These are phyloP conservation scores for Papilio dardanus DNA, from an alignment of 1,140 invertebrate genomes.

Conservation along the genomic window DNA sequence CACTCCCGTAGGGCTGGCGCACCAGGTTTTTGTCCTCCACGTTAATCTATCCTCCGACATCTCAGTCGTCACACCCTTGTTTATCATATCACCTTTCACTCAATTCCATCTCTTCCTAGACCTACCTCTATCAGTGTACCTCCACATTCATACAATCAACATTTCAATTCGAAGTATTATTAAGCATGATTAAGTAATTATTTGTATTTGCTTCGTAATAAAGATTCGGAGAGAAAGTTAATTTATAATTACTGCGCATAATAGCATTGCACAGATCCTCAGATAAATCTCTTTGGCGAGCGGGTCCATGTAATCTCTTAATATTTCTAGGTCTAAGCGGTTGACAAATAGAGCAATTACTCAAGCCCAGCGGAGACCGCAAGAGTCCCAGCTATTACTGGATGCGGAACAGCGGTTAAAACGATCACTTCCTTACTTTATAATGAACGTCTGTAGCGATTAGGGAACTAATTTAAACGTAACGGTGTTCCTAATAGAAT, in stretches of 20 bases:
- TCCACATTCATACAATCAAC: no score
- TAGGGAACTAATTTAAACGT: background rate
- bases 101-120: no score
- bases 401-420: conserved; percentile 18
- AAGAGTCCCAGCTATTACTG: conserved; percentile 5
- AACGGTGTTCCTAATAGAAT: background rate
- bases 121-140: no score
- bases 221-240: background rate
- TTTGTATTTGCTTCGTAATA: background rate
- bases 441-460: background rate
- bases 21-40: no score
- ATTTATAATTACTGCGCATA: conserved; percentile 2
- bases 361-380: conserved; percentile 24
- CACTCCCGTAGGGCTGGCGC: no score
- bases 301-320: conserved; percentile 23
- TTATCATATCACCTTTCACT: no score
- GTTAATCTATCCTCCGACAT: no score
- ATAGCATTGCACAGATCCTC: background rate
- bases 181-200: background rate
- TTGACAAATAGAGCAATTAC: conserved; percentile 30
- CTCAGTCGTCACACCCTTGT: no score
- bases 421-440: conserved; percentile 23
- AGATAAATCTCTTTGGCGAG: background rate
- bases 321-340: conserved; percentile 31
- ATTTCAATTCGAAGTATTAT: no score